These are phyloP conservation scores for Dynastes hyllus DNA, from an alignment of 2,888 invertebrate genomes.

Conservation along the genomic window DNA sequence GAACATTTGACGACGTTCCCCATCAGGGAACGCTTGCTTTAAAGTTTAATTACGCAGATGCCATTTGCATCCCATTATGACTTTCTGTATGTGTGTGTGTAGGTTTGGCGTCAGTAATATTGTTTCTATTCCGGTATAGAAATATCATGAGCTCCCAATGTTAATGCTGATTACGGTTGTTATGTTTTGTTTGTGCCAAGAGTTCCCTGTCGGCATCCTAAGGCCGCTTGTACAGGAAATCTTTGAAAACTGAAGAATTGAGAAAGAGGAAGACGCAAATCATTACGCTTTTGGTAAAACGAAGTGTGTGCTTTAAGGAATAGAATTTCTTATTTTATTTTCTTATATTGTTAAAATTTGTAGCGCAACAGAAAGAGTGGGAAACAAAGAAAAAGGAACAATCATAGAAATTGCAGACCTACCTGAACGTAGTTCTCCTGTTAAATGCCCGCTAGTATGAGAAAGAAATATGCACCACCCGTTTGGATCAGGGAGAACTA, in stretches of 20 bases:
- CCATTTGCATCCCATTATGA: slow-evolving; percentile 5
- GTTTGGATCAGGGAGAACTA: no score
- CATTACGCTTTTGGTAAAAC: no score
- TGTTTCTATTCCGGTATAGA: neutral
- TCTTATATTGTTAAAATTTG: no score
- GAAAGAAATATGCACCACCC: no score
- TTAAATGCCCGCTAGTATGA: no score
- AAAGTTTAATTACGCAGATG: slow-evolving; percentile 7
- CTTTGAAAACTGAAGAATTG: neutral
- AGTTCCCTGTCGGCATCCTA: neutral
- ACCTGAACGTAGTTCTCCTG: no score
- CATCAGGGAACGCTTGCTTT: slow-evolving; percentile 1
- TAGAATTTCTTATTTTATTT: no score
- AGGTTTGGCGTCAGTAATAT: neutral
- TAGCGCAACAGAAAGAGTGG: no score
- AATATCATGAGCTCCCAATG: slow-evolving; percentile 1
- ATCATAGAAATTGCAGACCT: no score
- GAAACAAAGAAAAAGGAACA: no score
- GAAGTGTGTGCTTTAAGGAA: no score
- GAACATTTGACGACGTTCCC: slow-evolving; percentile 7
- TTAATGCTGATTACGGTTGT: neutral
- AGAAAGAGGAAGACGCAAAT: no score
- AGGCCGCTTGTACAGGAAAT: neutral
- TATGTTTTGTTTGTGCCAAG: neutral
- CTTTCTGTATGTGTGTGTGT: neutral